Base-by-base conservation (phyloP, 2,113 vertebrate species). In the Accipiter virgatus region DNA sequence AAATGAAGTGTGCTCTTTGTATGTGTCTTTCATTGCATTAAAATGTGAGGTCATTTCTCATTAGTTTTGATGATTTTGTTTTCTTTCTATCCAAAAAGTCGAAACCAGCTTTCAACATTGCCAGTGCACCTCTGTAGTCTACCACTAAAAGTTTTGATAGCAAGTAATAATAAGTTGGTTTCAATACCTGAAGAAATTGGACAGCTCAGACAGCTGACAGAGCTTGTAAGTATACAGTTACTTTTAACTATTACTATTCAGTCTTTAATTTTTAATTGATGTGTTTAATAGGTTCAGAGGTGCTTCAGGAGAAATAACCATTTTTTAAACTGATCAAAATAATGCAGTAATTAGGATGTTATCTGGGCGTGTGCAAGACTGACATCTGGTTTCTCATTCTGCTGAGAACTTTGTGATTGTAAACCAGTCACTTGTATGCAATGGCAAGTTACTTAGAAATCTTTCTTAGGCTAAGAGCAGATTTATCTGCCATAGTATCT, bases 161-260 rank as follows among this genome's bases (percentile, higher is more conserved):
- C 99, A 19, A 99, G 99, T 97, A 99, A 99, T 98, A 99, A 99
- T 97, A 99, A 99, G 87, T 97, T 99, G 97, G 98, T 99, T 63
- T 99, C 99, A 42, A 98, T 99, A 94, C 99, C 99, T 17, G 99
- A 99, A 94, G 99, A 99, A 92, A 98, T 99, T 92, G 99, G 99
- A 23, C 98, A 96, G 74, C 99, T 99, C 86, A 98, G 97, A 94
- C 98, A 99, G 53, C 98, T 99, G 90, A 99, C 99, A 9, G 99
- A 99, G 94, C 98, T 99, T 98, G 99, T 99, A 93, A 98, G 99
- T 98, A 93, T 84, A 65, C 83, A 25, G 53, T 94, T 95, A n/a
- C 66, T 86, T 95, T 81, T 58, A 73, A 18, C 14, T 84, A 6
- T 55, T 79, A 19, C 56, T 82, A 0, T 89, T 96, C 5, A 38